Percentiles rank a stretch among this genome's conserved stretches.
Conservation (phyloP, 2,113 vertebrate genomes). For the Chunga burmeisteri region DNA sequence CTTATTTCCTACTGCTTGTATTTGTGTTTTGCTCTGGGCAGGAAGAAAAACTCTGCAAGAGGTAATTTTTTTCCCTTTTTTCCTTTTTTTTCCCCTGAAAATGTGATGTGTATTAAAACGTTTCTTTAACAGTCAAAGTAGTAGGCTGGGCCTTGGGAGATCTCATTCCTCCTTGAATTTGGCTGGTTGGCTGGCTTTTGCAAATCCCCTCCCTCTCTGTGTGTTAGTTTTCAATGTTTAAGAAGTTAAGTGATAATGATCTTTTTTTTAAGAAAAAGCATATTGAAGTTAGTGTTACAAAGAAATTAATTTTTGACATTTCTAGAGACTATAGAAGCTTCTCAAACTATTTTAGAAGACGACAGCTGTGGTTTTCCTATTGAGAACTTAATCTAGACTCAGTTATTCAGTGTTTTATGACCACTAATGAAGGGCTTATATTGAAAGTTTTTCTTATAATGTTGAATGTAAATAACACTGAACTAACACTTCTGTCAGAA, state of each 20-base stretch:
- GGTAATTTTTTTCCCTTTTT: too few species aligned
- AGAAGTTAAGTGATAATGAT: background rate
- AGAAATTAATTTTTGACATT: background rate
- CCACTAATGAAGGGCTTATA: background rate
- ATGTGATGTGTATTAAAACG: background rate
- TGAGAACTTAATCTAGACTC: background rate
- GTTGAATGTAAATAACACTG: background rate
- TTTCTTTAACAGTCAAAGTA: background rate
- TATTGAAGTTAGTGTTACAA: background rate
- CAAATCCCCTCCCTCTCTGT: background rate
- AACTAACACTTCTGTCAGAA: background rate
- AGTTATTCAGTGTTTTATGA: background rate
- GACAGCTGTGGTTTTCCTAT: background rate
- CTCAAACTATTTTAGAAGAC: background rate
- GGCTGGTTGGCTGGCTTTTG: background rate
- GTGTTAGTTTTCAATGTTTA: background rate
- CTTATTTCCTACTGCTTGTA: background rate
- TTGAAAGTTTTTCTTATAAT: background rate
- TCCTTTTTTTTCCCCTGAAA: background rate
- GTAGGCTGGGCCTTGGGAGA: background rate
- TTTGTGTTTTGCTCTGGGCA: background rate
- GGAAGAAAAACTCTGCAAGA: background rate
- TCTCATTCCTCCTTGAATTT: background rate
- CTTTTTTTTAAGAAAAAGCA: background rate
- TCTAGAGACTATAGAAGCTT: background rate